Evolutionary conservation across 1,140 invertebrate genomes (phyloP), one percentile per base, ranked within the genome.

Genomic region (Penaeus japonicus): DNA sequence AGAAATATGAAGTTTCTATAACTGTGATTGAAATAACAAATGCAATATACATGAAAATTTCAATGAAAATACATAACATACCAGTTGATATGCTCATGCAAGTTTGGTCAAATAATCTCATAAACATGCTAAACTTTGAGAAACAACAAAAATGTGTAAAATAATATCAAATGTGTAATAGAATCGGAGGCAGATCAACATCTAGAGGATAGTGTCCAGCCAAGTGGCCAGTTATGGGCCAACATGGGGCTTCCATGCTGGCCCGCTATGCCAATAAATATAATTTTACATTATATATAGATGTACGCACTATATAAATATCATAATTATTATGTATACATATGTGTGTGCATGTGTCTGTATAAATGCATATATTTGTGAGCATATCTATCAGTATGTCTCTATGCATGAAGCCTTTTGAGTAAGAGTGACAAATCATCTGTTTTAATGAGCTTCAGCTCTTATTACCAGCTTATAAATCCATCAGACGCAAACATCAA

Each of bases 291-390:
- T 39, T 77, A 77, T 24, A 77, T 77, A 77, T 77, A 27, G 32
- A 77, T 35, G n/a, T 77, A 47, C 5, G 10, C 15, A 47, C 47
- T 47, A 47, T 47, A 47, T 47, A 47, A 47, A 47, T 15, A 47
- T 10, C 15, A 12, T 7, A 15, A 12, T 7, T 47, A 47, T 47
- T 47, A 77, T 75, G 47, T 77, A 77, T 77, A 77, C 35, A 27
- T 35, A 77, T 77, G 35, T 77, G 47, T 24, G 47, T 77, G 35
- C 22, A 77, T 77, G 47, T 35, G 35, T 39, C 10, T 15, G 27
- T 78, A 78, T 79, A 77, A n/a, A 35, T 79, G 20, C 30, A 79
- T 79, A 35, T 79, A 79, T 79, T 24, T 79, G 30, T 79, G 47
- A 10, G 22, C 12, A 15, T 27, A 75, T 75, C 12, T 75, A 27